Conservation (phyloP, 2,797 vertebrate genomes). For the Antennarius maculatus region DNA sequence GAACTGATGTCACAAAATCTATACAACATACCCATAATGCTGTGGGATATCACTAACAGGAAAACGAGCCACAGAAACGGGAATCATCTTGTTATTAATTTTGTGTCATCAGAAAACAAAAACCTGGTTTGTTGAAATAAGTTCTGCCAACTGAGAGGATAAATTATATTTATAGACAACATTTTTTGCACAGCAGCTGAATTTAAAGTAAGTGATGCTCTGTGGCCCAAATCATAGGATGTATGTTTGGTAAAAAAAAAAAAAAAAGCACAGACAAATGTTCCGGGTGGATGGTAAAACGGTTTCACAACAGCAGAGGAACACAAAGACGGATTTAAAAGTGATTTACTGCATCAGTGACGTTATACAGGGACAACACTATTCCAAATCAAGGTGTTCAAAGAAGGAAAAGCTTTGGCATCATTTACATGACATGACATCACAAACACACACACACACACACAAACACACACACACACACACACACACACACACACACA, state of each 20-base stretch:
- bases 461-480: too few relatives aligned
- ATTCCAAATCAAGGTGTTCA: constrained; percentile 22
- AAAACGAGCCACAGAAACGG: neutral
- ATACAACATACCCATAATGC: constrained; percentile 2
- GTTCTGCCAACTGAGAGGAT: constrained; percentile 14
- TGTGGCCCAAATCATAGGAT: constrained; percentile 6
- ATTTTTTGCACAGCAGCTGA: constrained; percentile 17
- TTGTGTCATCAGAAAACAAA: neutral
- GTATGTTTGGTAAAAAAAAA: neutral
- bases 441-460: too few relatives aligned
- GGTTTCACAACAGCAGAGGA: neutral
- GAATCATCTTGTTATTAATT: constrained; percentile 1
- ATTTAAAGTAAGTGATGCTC: constrained; percentile 19
- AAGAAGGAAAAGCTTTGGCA: constrained; percentile 12
- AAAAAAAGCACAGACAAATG: constrained; percentile 8
- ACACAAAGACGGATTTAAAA: constrained; percentile 7
- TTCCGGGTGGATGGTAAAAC: neutral
- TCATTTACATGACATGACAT: constrained; percentile 6
- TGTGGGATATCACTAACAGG: constrained; percentile 4
- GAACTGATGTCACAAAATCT: constrained; percentile 1
- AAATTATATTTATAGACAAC: constrained; percentile 12
- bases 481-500: neutral
- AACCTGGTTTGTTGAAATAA: neutral
- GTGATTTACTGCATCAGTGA: neutral
- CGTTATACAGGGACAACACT: neutral